phyloP scores from a whole-genome alignment of 2,888 invertebrate genomes.

The Dryomyza anilis region DNA sequence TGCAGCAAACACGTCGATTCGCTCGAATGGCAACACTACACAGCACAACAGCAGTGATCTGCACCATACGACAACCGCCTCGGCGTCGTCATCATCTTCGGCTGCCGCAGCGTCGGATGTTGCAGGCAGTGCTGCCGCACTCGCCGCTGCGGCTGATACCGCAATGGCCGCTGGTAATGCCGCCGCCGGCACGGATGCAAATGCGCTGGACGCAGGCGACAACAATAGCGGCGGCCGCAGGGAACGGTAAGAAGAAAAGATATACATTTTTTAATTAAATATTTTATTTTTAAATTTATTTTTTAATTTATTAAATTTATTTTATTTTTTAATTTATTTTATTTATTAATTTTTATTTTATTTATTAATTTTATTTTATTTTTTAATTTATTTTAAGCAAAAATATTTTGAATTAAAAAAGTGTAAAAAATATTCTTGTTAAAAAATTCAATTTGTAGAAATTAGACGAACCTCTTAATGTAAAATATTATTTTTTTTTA shows the following conservation, averaged over 20 bases:
- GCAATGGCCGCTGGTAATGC: slow-evolving; percentile 29
- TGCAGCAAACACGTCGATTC: slow-evolving; percentile 51
- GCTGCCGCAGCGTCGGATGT: slow-evolving; percentile 27
- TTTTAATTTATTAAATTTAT: neutral
- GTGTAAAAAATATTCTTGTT: too few relatives aligned
- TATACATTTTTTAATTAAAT: too few relatives aligned
- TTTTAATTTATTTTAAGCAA: too few relatives aligned
- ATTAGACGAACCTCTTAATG: too few relatives aligned
- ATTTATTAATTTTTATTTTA: slow-evolving; percentile 6
- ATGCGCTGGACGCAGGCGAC: slow-evolving; percentile 53
- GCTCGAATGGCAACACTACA: slow-evolving; percentile 53
- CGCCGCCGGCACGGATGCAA: slow-evolving; percentile 42
- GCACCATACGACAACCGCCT: slow-evolving; percentile 21
- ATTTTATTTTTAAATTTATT: too few relatives aligned
- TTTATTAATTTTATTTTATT: neutral
- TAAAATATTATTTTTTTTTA: too few relatives aligned
- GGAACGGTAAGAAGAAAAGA: slow-evolving; percentile 44
- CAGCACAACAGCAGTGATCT: slow-evolving; percentile 41
- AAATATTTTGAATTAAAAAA: too few relatives aligned
- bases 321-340: slow-evolving; percentile 7
- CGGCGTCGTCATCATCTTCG: neutral
- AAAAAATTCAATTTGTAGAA: too few relatives aligned
- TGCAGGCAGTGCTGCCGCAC: slow-evolving; percentile 48
- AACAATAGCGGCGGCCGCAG: slow-evolving; percentile 47
- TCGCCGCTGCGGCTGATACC: slow-evolving; percentile 45